phyloP scores from a whole-genome alignment of 2,888 invertebrate genomes.

The Lochmaea crataegi region DNA sequence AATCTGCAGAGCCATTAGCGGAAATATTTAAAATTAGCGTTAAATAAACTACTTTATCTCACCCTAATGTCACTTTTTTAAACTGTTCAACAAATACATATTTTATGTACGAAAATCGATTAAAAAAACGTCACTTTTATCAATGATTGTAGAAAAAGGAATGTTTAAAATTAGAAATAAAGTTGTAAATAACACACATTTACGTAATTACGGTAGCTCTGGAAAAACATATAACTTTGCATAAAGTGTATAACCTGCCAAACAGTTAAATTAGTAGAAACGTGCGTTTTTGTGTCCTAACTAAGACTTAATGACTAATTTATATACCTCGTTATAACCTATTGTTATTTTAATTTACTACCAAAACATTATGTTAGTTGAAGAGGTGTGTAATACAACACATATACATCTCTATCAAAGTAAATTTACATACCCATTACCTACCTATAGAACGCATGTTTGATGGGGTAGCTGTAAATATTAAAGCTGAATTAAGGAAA shows the following conservation, averaged over 20 bases:
- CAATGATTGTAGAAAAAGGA: too few species aligned
- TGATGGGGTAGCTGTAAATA: conserved; percentile 32
- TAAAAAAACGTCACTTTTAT: too few species aligned
- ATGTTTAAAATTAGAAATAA: too few species aligned
- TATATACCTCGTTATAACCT: conserved; percentile 33
- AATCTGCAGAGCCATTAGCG: too few species aligned
- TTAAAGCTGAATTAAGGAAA: conserved; percentile 33
- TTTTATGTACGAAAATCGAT: too few species aligned
- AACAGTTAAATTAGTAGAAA: conserved; percentile 18
- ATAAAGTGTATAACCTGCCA: conserved; percentile 17
- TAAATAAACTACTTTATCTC: too few species aligned
- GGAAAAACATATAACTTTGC: conserved; percentile 16
- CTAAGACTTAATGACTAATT: conserved; percentile 34
- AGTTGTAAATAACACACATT: too few species aligned
- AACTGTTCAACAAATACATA: too few species aligned
- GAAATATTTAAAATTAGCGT: too few species aligned
- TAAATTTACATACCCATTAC: conserved; percentile 36
- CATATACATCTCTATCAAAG: conserved; percentile 25
- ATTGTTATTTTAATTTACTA: conserved; percentile 39
- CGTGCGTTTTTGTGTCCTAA: conserved; percentile 26
- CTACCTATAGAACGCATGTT: conserved; percentile 31
- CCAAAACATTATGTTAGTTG: conserved; percentile 28
- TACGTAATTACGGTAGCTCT: conserved; percentile 14
- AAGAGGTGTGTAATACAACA: conserved; percentile 23
- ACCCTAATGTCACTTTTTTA: too few species aligned